Evolutionary conservation across 2,797 vertebrate species (phyloP), one percentile per base, ranked within the genome.

Genomic region (Poecilia gillii): DNA sequence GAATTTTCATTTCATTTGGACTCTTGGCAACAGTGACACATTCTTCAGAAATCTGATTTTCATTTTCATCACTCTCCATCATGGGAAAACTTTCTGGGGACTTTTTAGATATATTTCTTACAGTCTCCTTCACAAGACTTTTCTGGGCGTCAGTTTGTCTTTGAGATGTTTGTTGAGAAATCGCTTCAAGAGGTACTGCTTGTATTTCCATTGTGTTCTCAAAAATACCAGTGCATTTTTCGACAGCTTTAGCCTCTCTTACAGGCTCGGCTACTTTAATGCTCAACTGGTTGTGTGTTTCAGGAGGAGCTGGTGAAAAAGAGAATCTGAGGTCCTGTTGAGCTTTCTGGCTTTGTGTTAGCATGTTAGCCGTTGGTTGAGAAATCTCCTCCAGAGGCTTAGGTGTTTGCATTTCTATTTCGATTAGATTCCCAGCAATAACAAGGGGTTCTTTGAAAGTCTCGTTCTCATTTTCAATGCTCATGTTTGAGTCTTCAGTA

Each of bases 1-100:
- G 83, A 20, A 75, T 31, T 84, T 90, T 81, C 12, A 75, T 73
- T 72, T 89, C 78, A 62, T 14, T 51, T 46, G 82, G 46, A 81
- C 53, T 76, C 74, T 83, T 80, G n/a, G 73, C 8, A 45, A 41
- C 70, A 68, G 4, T 39, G 33, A 53, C 20, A 41, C 33, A 66
- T 53, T 81, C 80, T 4, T 71, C 16, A 4, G 74, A 70, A 43
- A 68, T 45, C 16, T 3, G 41, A 45, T 57, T 84, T 64, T 82
- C 74, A 77, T 83, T 87, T 75, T 57, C 73, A 36, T 78, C 71
- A 45, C 49, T 78, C 14, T 86, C 84, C 51, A 39, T 64, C 0
- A 45, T n/a, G 55, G 55, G 14, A 41, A 72, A 46, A 16, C 43
- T 8, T 28, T 72, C 43, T 46, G 68, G 43, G 68, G 45, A 7